These are phyloP conservation scores for Branchipolynoe longqiensis DNA, from an alignment of 2,888 invertebrate species.

Conservation along the genomic window DNA sequence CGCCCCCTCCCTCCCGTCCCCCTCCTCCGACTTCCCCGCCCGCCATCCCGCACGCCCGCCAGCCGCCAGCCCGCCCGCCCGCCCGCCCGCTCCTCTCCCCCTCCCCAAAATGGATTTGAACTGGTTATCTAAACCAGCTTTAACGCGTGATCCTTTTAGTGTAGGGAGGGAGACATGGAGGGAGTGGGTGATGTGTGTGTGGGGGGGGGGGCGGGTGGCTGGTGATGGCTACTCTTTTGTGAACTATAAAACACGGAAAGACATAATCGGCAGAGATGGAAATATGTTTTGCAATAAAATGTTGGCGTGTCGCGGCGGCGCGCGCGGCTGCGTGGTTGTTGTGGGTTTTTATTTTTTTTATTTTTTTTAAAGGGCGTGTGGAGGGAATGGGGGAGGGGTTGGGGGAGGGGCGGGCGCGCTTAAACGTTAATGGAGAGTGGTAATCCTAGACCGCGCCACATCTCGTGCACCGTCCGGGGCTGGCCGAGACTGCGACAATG, in stretches of 20 bases:
- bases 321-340: neutral
- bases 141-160: conserved; percentile 36
- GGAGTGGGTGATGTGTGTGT: no score
- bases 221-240: neutral
- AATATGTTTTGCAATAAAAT: conserved; percentile 49
- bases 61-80: no score
- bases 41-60: no score
- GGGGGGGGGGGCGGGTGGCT: no score
- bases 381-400: neutral
- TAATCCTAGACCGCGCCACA: neutral
- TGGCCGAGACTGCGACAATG: no score
- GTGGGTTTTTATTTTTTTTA: neutral
- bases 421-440: conserved; percentile 36
- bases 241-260: conserved; percentile 47
- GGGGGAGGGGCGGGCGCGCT: neutral
- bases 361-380: no score
- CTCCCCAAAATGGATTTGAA: neutral
- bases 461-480: conserved; percentile 25
- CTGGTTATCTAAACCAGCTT: conserved; percentile 17
- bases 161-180: no score
- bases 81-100: no score
- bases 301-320: neutral
- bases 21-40: no score
- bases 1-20: no score
- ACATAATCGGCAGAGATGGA: conserved; percentile 37